These are phyloP conservation scores for Monoplex corrugatus DNA, from an alignment of 2,888 invertebrate species.

Conservation along the genomic window DNA sequence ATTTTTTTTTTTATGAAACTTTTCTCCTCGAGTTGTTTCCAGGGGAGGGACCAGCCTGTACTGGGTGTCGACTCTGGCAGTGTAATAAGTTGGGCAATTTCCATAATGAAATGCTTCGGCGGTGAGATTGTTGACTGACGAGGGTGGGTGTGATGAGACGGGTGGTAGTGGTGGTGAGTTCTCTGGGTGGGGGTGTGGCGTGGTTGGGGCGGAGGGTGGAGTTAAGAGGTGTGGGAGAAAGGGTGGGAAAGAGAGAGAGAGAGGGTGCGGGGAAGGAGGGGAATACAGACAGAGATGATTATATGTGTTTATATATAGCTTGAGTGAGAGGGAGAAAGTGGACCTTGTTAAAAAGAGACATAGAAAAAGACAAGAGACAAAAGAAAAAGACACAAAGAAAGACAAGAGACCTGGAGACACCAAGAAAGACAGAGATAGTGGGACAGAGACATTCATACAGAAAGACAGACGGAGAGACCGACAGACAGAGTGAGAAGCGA, in stretches of 20 bases:
- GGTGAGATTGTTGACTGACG: background rate
- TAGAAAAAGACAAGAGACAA: background rate
- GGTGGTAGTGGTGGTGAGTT: background rate
- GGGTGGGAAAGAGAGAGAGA: background rate
- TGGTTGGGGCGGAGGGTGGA: background rate
- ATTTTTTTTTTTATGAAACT: slow-evolving; percentile 42
- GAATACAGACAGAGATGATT: no score
- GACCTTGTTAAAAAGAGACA: background rate
- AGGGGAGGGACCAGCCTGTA: background rate
- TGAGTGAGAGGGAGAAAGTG: no score
- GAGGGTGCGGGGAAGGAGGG: background rate
- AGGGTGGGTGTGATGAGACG: no score
- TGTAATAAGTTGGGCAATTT: slow-evolving; percentile 48
- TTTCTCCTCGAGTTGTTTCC: slow-evolving; percentile 36
- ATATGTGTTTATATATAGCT: no score
- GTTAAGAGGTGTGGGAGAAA: background rate
- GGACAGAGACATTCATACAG: no score
- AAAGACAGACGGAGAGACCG: no score
- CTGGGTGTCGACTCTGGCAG: background rate
- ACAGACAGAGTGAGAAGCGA: no score
- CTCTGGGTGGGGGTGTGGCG: slow-evolving; percentile 31
- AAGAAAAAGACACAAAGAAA: background rate
- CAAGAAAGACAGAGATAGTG: no score
- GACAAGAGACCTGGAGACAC: no score
- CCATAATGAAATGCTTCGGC: slow-evolving; percentile 46